Evolutionary conservation across 1,140 invertebrate species (phyloP).

Genomic region (Drosophila tristis): DNA sequence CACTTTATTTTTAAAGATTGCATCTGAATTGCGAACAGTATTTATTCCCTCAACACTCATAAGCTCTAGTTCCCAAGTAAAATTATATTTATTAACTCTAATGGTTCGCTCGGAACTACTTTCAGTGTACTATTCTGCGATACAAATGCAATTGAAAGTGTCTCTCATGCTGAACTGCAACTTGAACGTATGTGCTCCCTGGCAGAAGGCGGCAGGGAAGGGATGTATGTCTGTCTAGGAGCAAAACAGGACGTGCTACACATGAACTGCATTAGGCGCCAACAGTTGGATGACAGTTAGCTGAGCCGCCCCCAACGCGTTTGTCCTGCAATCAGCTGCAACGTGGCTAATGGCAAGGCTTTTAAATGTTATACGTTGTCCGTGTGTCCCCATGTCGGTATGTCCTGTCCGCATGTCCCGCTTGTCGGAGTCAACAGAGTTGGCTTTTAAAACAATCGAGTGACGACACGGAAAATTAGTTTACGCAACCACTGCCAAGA

Average conservation of each 20-base stretch:
- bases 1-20: no score
- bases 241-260: constrained; percentile 29
- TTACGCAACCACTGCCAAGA: constrained; percentile 77
- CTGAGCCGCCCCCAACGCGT: constrained; percentile 8
- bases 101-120: no score
- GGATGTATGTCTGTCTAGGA: constrained; percentile 8
- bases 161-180: no score
- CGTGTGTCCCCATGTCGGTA: constrained; percentile 11
- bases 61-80: no score
- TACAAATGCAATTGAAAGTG: no score
- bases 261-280: constrained; percentile 70
- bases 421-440: constrained; percentile 53
- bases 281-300: constrained; percentile 42
- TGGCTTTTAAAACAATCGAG: constrained; percentile 82
- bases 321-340: constrained; percentile 34
- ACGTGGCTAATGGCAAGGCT: constrained; percentile 48
- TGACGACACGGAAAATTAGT: constrained; percentile 82
- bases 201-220: no score
- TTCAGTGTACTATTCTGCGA: no score
- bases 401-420: constrained; percentile 28
- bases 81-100: no score
- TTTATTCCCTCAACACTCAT: no score
- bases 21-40: no score
- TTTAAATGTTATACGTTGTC: constrained; percentile 60
- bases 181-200: no score